Conservation (phyloP, 2,113 vertebrate genomes). For the Oostethus manadensis region DNA sequence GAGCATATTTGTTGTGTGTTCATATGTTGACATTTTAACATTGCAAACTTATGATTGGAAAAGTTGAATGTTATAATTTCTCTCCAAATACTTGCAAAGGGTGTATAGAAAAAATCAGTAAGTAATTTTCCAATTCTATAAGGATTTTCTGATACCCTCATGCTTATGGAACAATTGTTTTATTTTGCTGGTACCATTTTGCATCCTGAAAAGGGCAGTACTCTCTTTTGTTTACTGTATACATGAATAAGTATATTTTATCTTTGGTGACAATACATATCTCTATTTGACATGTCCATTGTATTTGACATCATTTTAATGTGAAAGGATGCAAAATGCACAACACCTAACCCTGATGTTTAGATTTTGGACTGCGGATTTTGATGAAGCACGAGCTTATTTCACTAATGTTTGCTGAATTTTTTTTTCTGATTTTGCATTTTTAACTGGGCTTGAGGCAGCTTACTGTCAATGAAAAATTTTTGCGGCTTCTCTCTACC, state of each 20-base stretch:
- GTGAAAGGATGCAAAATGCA: constrained; percentile 52
- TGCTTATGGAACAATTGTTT: constrained; percentile 24
- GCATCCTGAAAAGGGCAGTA: constrained; percentile 33
- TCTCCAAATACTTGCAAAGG: constrained; percentile 80
- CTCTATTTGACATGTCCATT: neutral
- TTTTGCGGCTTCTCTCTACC: no score
- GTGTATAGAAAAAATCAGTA: constrained; percentile 86
- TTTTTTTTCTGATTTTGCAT: neutral
- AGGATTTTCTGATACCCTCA: constrained; percentile 32
- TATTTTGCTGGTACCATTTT: constrained; percentile 48
- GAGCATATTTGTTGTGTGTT: neutral
- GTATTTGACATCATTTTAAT: constrained; percentile 1
- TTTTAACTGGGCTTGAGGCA: no score
- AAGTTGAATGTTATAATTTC: constrained; percentile 77
- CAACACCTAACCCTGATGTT: neutral
- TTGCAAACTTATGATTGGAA: constrained; percentile 20
- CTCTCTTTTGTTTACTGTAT: neutral
- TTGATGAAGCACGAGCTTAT: constrained; percentile 2
- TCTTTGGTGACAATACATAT: neutral
- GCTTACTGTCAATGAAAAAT: no score
- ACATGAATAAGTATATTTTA: neutral
- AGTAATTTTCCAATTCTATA: constrained; percentile 66
- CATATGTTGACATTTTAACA: neutral
- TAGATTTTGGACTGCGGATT: neutral
- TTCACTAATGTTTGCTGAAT: neutral